A percentile compares a stretch with the other conserved stretches of the same genome.
phyloP scores from a whole-genome alignment of 2,888 invertebrate genomes.

The Leuctra nigra region DNA sequence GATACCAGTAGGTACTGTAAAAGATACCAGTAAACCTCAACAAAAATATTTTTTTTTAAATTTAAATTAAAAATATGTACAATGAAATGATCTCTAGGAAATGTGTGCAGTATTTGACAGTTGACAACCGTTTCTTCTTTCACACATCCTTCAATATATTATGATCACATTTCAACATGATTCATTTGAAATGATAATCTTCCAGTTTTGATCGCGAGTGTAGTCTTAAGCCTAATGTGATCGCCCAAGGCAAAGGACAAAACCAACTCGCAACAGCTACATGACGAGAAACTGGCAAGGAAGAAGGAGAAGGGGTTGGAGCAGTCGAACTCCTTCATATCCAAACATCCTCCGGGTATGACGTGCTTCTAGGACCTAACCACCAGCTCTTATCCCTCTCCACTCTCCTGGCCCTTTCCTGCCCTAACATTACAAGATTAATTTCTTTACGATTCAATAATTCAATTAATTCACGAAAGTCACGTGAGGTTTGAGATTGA shows the following conservation, averaged over 20 bases:
- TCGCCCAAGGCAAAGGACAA: constrained; percentile 21
- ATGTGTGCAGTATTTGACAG: too few relatives aligned
- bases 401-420: background rate
- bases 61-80: too few relatives aligned
- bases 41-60: too few relatives aligned
- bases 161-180: too few relatives aligned
- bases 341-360: constrained; percentile 36
- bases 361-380: constrained; percentile 15
- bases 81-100: too few relatives aligned
- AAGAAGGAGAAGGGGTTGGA: constrained; percentile 24
- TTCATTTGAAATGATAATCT: background rate
- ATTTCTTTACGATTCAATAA: constrained; percentile 47
- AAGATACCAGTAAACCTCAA: too few relatives aligned
- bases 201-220: constrained; percentile 15
- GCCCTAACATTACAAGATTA: constrained; percentile 42
- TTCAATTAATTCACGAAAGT: constrained; percentile 40
- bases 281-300: constrained; percentile 17
- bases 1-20: too few relatives aligned
- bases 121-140: too few relatives aligned
- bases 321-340: constrained; percentile 31
- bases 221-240: constrained; percentile 23
- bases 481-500: background rate
- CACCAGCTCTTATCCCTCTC: constrained; percentile 31
- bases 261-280: constrained; percentile 12
- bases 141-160: too few relatives aligned